Evolutionary conservation across 2,888 invertebrate genomes (phyloP).

Genomic region (Rhagophthalmus giganteus): DNA sequence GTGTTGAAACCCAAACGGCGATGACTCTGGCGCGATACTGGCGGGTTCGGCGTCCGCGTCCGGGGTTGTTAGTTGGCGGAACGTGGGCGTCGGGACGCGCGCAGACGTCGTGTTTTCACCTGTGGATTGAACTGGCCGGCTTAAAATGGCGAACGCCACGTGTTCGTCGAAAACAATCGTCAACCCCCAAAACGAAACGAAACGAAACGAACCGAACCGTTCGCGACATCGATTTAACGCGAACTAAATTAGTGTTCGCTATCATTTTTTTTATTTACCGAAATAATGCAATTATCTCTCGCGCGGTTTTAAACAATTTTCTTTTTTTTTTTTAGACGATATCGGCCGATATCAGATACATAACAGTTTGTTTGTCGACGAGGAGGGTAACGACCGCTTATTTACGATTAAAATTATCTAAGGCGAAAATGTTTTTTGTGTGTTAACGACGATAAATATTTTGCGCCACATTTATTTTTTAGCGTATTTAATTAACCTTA

Average conservation of each 20-base stretch:
- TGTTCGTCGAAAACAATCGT: too few species aligned
- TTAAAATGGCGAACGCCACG: slow-evolving; percentile 12
- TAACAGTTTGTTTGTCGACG: slow-evolving; percentile 25
- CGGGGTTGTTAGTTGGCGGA: slow-evolving; percentile 32
- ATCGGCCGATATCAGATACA: slow-evolving; percentile 16
- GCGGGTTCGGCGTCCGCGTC: slow-evolving; percentile 30
- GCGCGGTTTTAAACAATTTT: too few species aligned
- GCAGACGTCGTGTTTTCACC: slow-evolving; percentile 30
- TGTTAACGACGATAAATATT: slow-evolving; percentile 16
- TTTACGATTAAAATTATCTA: slow-evolving; percentile 20
- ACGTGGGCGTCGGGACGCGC: slow-evolving; percentile 33
- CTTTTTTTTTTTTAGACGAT: too few species aligned
- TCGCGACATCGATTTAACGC: background rate
- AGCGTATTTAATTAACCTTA: background rate
- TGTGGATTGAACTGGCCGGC: slow-evolving; percentile 18
- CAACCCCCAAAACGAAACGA: slow-evolving; percentile 14
- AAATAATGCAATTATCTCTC: slow-evolving; percentile 23
- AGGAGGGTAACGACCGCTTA: slow-evolving; percentile 22
- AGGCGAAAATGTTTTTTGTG: slow-evolving; percentile 21
- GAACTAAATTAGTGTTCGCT: slow-evolving; percentile 15
- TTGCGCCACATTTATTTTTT: background rate
- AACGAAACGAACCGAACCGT: too few species aligned
- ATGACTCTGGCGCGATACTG: slow-evolving; percentile 23
- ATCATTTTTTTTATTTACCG: slow-evolving; percentile 18
- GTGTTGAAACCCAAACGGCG: slow-evolving; percentile 16